phyloP scores from a whole-genome alignment of 2,113 vertebrate species.

The Cercopithecus mona region DNA sequence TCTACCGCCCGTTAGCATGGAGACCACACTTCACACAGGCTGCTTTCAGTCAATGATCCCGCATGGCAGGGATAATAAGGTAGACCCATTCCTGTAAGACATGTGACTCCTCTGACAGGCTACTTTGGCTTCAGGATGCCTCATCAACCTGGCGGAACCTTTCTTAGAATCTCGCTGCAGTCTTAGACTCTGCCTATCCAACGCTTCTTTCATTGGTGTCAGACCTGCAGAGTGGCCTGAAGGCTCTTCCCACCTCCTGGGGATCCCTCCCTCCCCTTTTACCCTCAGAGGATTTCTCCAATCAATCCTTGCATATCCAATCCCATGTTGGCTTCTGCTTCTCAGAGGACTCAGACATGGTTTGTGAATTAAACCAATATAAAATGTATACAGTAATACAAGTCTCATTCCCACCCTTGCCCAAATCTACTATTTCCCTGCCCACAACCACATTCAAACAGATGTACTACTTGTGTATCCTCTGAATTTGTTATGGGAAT shows the following conservation, averaged over 20 bases:
- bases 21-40: constrained; percentile 25
- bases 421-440: neutral
- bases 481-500: constrained; percentile 6
- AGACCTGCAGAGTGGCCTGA: neutral
- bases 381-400: neutral
- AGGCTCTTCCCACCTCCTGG: neutral
- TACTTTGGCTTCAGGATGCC: neutral
- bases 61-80: neutral
- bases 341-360: neutral
- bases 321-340: neutral
- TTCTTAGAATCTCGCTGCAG: neutral
- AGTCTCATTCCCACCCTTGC: neutral
- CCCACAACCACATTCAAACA: constrained; percentile 1
- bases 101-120: neutral
- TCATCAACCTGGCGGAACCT: neutral
- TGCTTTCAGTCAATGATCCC: constrained; percentile 35
- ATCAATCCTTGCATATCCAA: neutral
- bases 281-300: neutral
- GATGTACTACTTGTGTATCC: neutral
- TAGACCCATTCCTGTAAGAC: neutral
- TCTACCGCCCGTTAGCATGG: neutral
- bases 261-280: neutral
- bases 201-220: neutral
- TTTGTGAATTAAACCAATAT: neutral
- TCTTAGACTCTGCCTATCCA: neutral